Conservation (phyloP, 1,140 invertebrate species). For the Bombus polaris region DNA sequence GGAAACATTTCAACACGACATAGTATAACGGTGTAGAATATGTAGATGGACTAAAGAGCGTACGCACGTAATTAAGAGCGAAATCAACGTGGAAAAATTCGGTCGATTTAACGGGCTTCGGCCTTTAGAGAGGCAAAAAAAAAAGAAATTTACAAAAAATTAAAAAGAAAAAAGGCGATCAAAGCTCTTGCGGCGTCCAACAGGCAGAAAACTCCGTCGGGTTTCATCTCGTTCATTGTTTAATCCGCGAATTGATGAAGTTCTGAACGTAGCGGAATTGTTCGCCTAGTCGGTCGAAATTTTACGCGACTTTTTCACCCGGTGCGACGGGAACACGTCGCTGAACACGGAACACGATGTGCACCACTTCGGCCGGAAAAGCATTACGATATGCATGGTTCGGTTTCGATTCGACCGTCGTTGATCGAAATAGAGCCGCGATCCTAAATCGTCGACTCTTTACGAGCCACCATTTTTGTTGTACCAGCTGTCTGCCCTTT, state of each 20-base stretch:
- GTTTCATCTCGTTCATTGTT: slow-evolving; percentile 28
- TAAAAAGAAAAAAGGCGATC: neutral
- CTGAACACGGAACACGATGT: neutral
- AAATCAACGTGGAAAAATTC: slow-evolving; percentile 21
- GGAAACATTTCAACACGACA: neutral
- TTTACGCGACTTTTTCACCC: slow-evolving; percentile 36
- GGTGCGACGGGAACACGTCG: neutral
- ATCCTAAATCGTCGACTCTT: slow-evolving; percentile 22
- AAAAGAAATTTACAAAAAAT: neutral
- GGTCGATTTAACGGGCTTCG: neutral
- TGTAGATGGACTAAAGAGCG: neutral
- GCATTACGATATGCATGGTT: slow-evolving; percentile 29
- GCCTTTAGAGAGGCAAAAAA: neutral
- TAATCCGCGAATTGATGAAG: slow-evolving; percentile 21
- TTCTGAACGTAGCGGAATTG: slow-evolving; percentile 21
- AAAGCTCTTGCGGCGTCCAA: neutral
- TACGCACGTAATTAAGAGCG: neutral
- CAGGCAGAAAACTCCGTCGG: neutral
- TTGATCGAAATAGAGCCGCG: slow-evolving; percentile 10
- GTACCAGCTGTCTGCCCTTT: neutral
- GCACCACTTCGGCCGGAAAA: slow-evolving; percentile 6
- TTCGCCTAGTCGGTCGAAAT: slow-evolving; percentile 11
- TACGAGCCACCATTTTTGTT: slow-evolving; percentile 15
- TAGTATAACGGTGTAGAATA: too few relatives aligned
- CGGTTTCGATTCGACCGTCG: slow-evolving; percentile 25